Conservation (phyloP, 2,113 vertebrate genomes). For the Octodon degus region DNA sequence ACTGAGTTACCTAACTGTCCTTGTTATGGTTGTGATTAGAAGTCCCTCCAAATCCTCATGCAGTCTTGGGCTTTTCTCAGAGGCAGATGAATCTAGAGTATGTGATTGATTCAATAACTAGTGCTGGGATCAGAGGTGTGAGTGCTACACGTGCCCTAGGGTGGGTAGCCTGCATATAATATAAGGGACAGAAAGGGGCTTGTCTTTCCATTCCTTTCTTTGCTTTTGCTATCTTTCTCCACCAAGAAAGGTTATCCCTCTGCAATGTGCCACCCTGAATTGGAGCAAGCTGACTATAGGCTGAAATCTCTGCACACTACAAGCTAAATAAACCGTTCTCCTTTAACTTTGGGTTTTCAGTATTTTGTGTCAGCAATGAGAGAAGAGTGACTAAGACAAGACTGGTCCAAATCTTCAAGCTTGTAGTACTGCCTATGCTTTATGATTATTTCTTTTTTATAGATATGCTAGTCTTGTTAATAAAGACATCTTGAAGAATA, state of each 20-base stretch:
- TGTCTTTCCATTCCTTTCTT: neutral
- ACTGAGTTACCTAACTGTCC: slow-evolving; percentile 26
- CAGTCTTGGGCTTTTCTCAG: neutral
- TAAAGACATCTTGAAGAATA: slow-evolving; percentile 48
- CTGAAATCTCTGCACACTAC: neutral
- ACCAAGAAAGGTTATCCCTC: neutral
- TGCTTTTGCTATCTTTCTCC: neutral
- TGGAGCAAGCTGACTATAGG: neutral
- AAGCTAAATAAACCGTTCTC: neutral
- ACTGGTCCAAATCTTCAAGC: neutral
- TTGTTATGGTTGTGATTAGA: neutral
- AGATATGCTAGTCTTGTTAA: slow-evolving; percentile 6
- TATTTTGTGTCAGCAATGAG: neutral
- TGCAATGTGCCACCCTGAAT: neutral
- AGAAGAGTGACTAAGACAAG: neutral
- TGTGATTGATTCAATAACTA: neutral
- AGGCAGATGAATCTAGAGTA: neutral
- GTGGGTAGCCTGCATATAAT: neutral
- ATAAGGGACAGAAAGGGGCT: neutral
- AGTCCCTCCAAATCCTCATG: neutral
- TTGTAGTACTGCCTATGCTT: slow-evolving; percentile 3
- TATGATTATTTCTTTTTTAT: slow-evolving; percentile 53
- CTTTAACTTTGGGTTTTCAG: neutral
- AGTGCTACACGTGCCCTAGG: neutral
- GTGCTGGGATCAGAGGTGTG: neutral